Base-by-base conservation (phyloP, 2,797 vertebrate genomes). In the Notoglanidium macrostoma region DNA sequence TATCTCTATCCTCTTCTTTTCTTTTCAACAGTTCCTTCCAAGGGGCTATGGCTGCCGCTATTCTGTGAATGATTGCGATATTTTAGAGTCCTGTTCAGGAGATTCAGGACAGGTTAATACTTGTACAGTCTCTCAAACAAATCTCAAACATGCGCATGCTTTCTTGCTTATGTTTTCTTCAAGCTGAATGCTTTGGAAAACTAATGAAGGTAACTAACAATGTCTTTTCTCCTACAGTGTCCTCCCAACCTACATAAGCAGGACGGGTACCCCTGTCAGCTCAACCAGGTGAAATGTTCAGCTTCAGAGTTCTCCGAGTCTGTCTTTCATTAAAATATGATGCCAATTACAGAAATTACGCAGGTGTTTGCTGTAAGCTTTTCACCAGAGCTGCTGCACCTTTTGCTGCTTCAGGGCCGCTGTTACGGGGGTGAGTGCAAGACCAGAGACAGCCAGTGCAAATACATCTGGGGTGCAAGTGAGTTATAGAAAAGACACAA, bases 351-450 rank as follows among this genome's bases (percentile, higher is more conserved):
- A 10, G 11, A 67, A n/a, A 49, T 10, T 26, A 23, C 49, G 15
- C 57, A 87, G 55, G 55, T 35, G n/a, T 65, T 73, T 32, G 11
- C 26, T 82, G 67, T 77, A 77, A 83, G 70, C 72, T 59, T 84
- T 40, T 82, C 67, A 74, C 68, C 57, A 5, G 29, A 84, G 26
- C 73, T 84, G 11, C 23, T 63, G 12, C 49, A 55, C 32, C 21
- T 76, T 54, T 76, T 85, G 49, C 74, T 87, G 89, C 78, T 94
- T 68, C 93, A 97, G 97, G 97, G 97, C 65, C 96, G 96, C 87
- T 97, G 97, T 93, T 97, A 97, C 89, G 95, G 95, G 0, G 97
- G 97, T 77, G 96, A 97, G 92, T 97, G 97, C 95, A 97, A 97
- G 93, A 97, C 96, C 40, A 95, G 97, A 89, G 97, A 97, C 84